Evolutionary conservation across 1,140 invertebrate species (phyloP).

Genomic region (Aphidius gifuensis): DNA sequence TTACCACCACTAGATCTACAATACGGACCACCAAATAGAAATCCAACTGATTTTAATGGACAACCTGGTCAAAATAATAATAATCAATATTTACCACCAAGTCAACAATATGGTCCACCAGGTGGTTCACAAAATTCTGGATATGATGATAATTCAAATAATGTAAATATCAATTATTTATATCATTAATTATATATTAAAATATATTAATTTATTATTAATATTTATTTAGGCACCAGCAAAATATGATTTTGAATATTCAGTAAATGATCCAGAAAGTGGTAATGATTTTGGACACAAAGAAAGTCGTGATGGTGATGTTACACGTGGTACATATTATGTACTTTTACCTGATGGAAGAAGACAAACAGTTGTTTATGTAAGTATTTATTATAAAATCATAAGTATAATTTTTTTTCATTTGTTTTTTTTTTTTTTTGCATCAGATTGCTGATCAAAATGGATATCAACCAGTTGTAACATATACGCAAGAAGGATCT

Average conservation of each 20-base stretch:
- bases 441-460: constrained; percentile 40
- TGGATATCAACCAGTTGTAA: constrained; percentile 53
- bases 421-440: too few relatives aligned
- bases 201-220: constrained; percentile 37
- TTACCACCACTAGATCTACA: constrained; percentile 49
- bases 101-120: constrained; percentile 44
- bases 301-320: constrained; percentile 47
- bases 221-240: constrained; percentile 39
- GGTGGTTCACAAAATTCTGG: constrained; percentile 37
- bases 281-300: constrained; percentile 49
- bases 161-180: constrained; percentile 37
- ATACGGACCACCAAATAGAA: constrained; percentile 32
- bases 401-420: too few relatives aligned
- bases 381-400: too few relatives aligned
- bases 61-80: constrained; percentile 19
- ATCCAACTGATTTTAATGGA: constrained; percentile 18
- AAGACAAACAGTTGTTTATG: constrained; percentile 51
- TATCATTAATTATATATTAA: constrained; percentile 38
- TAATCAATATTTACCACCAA: constrained; percentile 57
- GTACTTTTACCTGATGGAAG: constrained; percentile 52
- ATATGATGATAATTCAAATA: constrained; percentile 48
- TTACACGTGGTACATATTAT: constrained; percentile 47
- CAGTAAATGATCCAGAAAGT: constrained; percentile 46
- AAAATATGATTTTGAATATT: constrained; percentile 52
- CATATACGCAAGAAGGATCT: constrained; percentile 64